Conservation (phyloP, 2,888 invertebrate genomes). For the Scrobipalpa costella region DNA sequence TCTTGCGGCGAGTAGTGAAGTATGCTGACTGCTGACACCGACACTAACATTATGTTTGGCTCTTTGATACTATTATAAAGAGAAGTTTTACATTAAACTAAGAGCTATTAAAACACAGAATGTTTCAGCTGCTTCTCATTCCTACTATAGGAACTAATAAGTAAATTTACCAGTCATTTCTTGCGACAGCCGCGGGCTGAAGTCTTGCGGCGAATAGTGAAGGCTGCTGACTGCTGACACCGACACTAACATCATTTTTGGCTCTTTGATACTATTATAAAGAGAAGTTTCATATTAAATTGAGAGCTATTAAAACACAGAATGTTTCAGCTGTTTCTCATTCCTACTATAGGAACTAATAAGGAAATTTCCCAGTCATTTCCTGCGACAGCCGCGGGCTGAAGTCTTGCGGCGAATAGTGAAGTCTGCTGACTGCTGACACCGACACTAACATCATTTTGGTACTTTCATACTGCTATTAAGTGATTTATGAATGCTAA, state of each 20-base stretch:
- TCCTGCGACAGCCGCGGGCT: conserved; percentile 60
- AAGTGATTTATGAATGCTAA: no score
- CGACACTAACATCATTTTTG: neutral
- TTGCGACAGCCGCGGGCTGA: conserved; percentile 63
- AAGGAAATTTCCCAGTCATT: no score
- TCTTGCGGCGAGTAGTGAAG: conserved; percentile 61
- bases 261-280: neutral
- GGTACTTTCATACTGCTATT: neutral
- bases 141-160: no score
- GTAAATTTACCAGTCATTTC: no score
- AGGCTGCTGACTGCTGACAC: neutral
- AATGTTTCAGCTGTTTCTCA: neutral
- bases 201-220: conserved; percentile 63
- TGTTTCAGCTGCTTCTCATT: no score
- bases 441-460: neutral
- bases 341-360: no score
- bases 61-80: neutral
- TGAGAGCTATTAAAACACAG: neutral
- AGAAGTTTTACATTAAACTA: no score
- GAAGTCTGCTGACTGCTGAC: conserved; percentile 8
- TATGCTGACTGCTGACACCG: neutral
- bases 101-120: no score
- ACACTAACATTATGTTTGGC: conserved; percentile 5
- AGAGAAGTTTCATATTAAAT: no score
- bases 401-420: conserved; percentile 64